Evolutionary conservation across 2,888 invertebrate species (phyloP), one percentile per base, ranked within the genome.

Genomic region (Xiphydria camelus): DNA sequence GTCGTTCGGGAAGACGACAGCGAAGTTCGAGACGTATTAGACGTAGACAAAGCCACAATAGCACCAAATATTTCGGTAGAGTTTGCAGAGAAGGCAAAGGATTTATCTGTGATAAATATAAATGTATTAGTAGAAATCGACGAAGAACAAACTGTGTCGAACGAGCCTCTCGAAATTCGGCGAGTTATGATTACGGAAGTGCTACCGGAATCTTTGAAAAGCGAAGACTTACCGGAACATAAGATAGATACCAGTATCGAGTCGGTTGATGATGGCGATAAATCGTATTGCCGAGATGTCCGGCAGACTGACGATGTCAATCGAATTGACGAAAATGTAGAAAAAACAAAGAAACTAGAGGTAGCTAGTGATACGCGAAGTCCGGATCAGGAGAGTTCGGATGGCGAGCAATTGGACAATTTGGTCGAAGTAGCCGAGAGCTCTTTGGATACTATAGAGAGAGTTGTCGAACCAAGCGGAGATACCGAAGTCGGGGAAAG

Each of bases 371-470:
- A 35, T 5, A 17, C 29, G 2, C 5, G 20, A 10, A 21, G 38
- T 2, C 34, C 25, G 5, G 17, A 2, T 4, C 19, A 33, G 21
- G 23, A 7, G 39, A 68, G 63, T 45, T 68, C 66, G 2, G 66
- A 68, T 20, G 68, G 64, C 2, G 68, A 70, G 7, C 68, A 68
- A 33, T 32, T 63, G 20, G 68, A 70, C 38, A 68, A 70, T 51
- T 54, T 66, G 3, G 56, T 70, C 4, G 70, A 70, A 57, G 40
- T 62, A 10, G 49, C 51, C 2, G 65, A 67, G 45, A 58, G 57
- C 37, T 45, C 52, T 44, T 57, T 67, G 17, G 62, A 61, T 31
- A 61, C 56, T 18, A 37, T 67, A 6, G 62, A 67, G 43, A 48
- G 9, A 69, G 72, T 53, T 9, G 9, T 4, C 9, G 15, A 3